Evolutionary conservation across 2,113 vertebrate species (phyloP).

Genomic region (Hemichromis elongatus): DNA sequence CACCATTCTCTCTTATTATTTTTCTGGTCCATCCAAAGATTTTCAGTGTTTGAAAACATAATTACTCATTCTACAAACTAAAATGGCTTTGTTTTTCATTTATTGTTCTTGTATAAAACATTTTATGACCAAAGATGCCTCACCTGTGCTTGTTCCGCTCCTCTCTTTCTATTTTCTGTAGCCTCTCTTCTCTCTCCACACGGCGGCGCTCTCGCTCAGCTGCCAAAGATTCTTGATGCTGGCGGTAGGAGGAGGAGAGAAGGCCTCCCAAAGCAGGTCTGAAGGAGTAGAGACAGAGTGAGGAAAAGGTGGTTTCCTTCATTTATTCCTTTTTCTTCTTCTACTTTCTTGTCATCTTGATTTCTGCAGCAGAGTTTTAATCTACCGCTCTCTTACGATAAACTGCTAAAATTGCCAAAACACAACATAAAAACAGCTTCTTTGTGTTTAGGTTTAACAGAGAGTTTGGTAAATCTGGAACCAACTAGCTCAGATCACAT

Average conservation of each 20-base stretch:
- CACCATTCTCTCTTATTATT: neutral
- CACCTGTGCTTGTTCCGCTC: conserved; percentile 97
- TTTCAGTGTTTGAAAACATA: neutral
- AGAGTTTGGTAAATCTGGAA: neutral
- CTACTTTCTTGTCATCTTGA: neutral
- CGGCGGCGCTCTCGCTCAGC: conserved; percentile 90
- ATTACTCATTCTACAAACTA: neutral
- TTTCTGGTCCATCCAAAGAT: rapidly evolving
- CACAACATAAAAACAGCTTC: neutral
- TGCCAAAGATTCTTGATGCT: conserved; percentile 94
- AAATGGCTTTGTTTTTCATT: neutral
- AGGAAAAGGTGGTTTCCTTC: neutral
- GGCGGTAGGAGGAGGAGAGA: conserved; percentile 90
- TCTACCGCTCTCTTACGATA: neutral
- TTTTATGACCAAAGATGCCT: neutral
- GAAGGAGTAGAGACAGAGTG: neutral
- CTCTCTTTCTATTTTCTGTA: conserved; percentile 92
- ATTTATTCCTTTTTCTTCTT: neutral
- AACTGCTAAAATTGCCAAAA: neutral
- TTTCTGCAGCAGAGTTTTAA: neutral
- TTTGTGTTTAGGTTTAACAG: neutral
- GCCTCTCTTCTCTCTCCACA: conserved; percentile 88
- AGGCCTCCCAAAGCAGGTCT: conserved; percentile 85
- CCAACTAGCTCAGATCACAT: neutral
- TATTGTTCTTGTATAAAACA: neutral